Evolutionary conservation across 2,113 vertebrate species (phyloP), one percentile per base, ranked within the genome.

Genomic region (Bos taurus): DNA sequence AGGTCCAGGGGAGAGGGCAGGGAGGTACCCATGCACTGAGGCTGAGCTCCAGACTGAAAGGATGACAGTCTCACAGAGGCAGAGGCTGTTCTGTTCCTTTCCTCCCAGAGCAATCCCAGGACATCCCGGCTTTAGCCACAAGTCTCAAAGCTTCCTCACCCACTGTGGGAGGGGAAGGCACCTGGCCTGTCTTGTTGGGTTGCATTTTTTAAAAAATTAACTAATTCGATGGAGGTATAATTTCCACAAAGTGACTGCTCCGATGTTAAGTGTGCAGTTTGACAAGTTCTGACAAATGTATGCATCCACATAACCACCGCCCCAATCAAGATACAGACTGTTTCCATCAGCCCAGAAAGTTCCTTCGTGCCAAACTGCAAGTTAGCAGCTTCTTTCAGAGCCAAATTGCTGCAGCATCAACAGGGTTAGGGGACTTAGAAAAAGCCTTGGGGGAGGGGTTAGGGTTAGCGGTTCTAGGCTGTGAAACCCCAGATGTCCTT

Each of bases 221-320:
- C 28, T 96, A 43, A 90, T 48, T 64, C 81, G 11, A 86, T 43
- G 56, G 59, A 82, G 17, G 50, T 67, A 40, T 54, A n/a, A 14
- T 92, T 67, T 90, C 36, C 36, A 46, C 26, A 95, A 57, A 52
- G 67, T 16, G 62, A 87, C 62, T n/a, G 33, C 28, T 83, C 14
- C 13, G 28, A 23, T 83, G 40, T 64, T 82, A 90, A 21, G 30
- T 15, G 60, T 19, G 25, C 13, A 86, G 91, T 74, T 2, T 48
- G 82, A 62, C 21, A 84, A 59, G n/a, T 88, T 95, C 21, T 74
- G 88, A 96, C 46, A 77, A 93, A 81, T 19, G 16, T 52, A 36
- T 17, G 21, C 40, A 52, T n/a, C 59, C 36, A 5, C 19, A 16
- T 40, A 57, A 77, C 4, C 7, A 78, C 50, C 5, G 40, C 43